Evolutionary conservation across 1,140 invertebrate genomes (phyloP), one percentile per base, ranked within the genome.

Genomic region (Microplitis mediator): DNA sequence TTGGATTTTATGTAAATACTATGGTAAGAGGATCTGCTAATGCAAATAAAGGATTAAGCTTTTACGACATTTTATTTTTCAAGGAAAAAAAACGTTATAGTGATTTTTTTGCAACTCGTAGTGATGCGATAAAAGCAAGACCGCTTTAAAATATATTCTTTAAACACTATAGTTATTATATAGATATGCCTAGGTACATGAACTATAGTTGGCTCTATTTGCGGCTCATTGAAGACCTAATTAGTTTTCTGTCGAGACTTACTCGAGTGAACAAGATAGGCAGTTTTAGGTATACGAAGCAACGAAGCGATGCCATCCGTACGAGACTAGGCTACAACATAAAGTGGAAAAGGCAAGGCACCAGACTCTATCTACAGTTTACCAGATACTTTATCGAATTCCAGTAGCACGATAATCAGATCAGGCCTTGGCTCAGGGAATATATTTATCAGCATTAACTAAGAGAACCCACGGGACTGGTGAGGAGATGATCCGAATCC

Each of bases 201-300:
- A 69, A 75, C 73, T 80, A 78, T 45, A 45, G 77, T 79, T 75
- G 72, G 71, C 75, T 77, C 80, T 77, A 78, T 80, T 80, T 79
- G 78, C 75, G 78, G 79, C 74, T 76, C 77, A 81, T 80, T 76
- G 77, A 73, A 60, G 75, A 73, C 74, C 74, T 82, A 82, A 81
- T 82, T 83, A 78, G 80, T 80, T 83, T 82, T 77, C 77, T 73
- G 74, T 70, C 72, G 73, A 69, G 72, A 14, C 39, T 71, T 52
- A 71, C 50, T 63, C 62, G 34, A 58, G 34, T 65, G 52, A 51
- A 65, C 34, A 65, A 64, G 14, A 71, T 52, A 63, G 61, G 51
- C 32, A 71, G 63, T 56, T 65, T 71, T 54, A 50, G 32, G 14
- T 14, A 60, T n/a, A 54, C 16, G 51, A 69, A 60, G 67, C 51